Percentiles rank a stretch among this genome's conserved stretches.
Evolutionary conservation across 2,797 vertebrate genomes (phyloP).

Genomic region (Hozukius guyotensis): DNA sequence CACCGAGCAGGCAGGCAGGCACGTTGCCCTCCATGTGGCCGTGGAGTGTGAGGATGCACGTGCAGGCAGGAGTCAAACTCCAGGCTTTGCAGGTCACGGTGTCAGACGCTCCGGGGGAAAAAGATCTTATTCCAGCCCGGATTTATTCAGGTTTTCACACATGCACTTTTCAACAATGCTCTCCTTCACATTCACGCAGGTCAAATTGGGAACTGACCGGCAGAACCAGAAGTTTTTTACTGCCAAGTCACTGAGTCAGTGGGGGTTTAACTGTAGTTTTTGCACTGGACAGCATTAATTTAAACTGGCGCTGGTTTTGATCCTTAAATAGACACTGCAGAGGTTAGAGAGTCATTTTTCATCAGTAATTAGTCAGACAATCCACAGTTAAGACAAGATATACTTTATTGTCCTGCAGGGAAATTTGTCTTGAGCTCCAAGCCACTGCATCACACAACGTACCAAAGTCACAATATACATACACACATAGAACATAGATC

Average conservation of each 20-base stretch:
- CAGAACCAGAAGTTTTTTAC: background rate
- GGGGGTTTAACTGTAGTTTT: background rate
- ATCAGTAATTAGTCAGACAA: background rate
- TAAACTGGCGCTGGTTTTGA: background rate
- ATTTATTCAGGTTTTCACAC: slow-evolving; percentile 27
- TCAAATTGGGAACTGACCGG: background rate
- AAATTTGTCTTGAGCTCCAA: no score
- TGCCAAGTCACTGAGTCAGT: background rate
- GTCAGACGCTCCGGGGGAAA: slow-evolving; percentile 13
- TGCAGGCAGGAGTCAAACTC: slow-evolving; percentile 26
- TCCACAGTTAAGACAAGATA: background rate
- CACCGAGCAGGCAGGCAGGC: background rate
- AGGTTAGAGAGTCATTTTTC: background rate
- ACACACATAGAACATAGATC: no score
- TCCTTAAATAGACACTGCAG: background rate
- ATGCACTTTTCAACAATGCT: slow-evolving; percentile 9
- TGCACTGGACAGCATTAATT: background rate
- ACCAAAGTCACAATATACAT: no score
- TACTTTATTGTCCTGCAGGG: no score
- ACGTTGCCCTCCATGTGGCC: slow-evolving; percentile 31
- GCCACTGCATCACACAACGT: no score
- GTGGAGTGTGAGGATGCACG: slow-evolving; percentile 14
- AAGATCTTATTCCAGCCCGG: slow-evolving; percentile 7
- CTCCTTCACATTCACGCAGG: background rate
- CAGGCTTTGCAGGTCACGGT: slow-evolving; percentile 21